Conservation (phyloP, 2,888 invertebrate genomes). For the Zelleria hepariella region DNA sequence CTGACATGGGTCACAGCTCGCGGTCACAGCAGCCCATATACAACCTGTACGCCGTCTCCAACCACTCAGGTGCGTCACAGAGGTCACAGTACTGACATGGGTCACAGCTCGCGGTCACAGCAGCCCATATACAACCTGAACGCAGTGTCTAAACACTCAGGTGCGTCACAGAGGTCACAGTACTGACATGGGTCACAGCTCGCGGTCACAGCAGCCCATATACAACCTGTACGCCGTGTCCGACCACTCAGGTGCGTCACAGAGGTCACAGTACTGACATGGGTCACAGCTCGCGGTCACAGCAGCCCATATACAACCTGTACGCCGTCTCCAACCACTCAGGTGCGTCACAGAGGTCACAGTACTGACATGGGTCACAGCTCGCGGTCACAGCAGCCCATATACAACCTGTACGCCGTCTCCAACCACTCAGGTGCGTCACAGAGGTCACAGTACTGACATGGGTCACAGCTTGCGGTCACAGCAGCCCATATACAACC, state of each 20-base stretch:
- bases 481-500: slow-evolving; percentile 77
- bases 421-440: slow-evolving; percentile 86
- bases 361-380: too few species aligned
- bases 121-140: slow-evolving; percentile 84
- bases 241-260: slow-evolving; percentile 82
- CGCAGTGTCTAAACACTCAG: slow-evolving; percentile 93
- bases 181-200: too few species aligned
- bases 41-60: slow-evolving; percentile 93
- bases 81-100: too few species aligned
- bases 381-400: slow-evolving; percentile 56
- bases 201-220: slow-evolving; percentile 58
- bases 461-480: slow-evolving; percentile 70
- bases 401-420: slow-evolving; percentile 92
- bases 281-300: slow-evolving; percentile 69
- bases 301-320: slow-evolving; percentile 79
- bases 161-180: slow-evolving; percentile 38
- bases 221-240: slow-evolving; percentile 95
- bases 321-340: slow-evolving; percentile 96
- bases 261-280: too few species aligned
- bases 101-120: slow-evolving; percentile 69
- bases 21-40: slow-evolving; percentile 73
- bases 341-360: slow-evolving; percentile 50
- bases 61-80: slow-evolving; percentile 79
- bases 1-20: too few species aligned
- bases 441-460: too few species aligned